These are phyloP conservation scores for Sebastes kiyomatsui DNA, from an alignment of 2,797 vertebrate genomes.

Conservation along the genomic window DNA sequence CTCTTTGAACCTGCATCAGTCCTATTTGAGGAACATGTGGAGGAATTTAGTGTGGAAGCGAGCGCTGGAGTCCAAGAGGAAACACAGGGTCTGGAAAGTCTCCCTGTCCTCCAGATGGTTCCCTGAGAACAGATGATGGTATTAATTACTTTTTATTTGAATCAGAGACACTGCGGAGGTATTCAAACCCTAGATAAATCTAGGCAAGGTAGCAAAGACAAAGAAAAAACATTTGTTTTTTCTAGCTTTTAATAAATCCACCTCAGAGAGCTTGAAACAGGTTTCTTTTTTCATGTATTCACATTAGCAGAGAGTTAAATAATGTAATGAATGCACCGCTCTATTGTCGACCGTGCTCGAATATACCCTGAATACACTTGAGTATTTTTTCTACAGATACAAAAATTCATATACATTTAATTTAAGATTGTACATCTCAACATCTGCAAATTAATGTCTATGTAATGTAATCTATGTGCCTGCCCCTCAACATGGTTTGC, in stretches of 20 bases:
- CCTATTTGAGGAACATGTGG: conserved; percentile 70
- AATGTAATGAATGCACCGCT: neutral
- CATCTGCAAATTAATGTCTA: no score
- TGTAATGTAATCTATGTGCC: no score
- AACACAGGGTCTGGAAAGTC: conserved; percentile 82
- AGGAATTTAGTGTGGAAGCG: conserved; percentile 90
- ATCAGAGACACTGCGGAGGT: neutral
- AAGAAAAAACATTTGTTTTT: neutral
- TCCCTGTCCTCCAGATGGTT: conserved; percentile 78
- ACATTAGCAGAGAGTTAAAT: conserved; percentile 8
- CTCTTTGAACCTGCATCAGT: neutral
- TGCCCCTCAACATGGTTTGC: no score
- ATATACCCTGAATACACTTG: no score
- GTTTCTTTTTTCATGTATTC: neutral
- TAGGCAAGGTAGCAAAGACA: neutral
- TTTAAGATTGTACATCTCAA: no score
- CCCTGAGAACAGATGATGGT: conserved; percentile 59
- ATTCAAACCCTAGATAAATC: neutral
- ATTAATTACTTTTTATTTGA: neutral
- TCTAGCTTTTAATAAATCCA: neutral
- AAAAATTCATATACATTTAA: no score
- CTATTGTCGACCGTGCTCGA: no score
- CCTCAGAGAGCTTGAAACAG: neutral
- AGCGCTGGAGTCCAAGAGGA: conserved; percentile 87
- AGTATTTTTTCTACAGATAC: no score